phyloP scores from a whole-genome alignment of 92 coral and sea anemone genomes.

The Epizoanthus ramosus region DNA sequence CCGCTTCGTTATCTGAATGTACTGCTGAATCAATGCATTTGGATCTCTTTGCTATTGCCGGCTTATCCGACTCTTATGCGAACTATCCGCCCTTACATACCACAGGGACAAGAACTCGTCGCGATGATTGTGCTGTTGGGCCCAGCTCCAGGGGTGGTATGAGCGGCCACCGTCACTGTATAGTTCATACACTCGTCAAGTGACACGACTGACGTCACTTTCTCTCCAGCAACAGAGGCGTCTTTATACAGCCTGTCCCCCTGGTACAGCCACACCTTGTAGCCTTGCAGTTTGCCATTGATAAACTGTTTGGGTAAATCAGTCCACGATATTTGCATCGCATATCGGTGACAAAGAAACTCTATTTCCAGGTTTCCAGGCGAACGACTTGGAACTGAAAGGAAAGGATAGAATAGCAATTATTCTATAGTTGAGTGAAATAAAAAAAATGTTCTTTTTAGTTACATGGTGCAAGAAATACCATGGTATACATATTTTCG shows the following conservation, averaged over 20 bases:
- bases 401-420: neutral
- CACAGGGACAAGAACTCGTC: slow-evolving; percentile 42
- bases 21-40: too few relatives aligned
- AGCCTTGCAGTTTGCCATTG: slow-evolving; percentile 1
- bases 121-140: slow-evolving; percentile 20
- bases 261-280: slow-evolving; percentile 1
- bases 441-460: too few relatives aligned
- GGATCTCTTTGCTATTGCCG: too few relatives aligned
- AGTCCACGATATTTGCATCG: neutral
- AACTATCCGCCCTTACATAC: slow-evolving; percentile 3
- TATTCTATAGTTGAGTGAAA: too few relatives aligned
- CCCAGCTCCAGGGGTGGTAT: slow-evolving; percentile 55
- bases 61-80: too few relatives aligned
- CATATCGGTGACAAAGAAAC: neutral
- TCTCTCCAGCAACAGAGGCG: neutral
- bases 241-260: neutral
- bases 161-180: slow-evolving; percentile 49
- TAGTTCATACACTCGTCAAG: slow-evolving; percentile 59
- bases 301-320: neutral
- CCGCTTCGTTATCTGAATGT: too few relatives aligned
- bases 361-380: neutral
- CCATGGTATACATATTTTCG: too few relatives aligned
- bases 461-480: too few relatives aligned
- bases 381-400: slow-evolving; percentile 16
- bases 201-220: neutral